Conservation (phyloP, 2,113 vertebrate genomes). For the Micromys minutus region DNA sequence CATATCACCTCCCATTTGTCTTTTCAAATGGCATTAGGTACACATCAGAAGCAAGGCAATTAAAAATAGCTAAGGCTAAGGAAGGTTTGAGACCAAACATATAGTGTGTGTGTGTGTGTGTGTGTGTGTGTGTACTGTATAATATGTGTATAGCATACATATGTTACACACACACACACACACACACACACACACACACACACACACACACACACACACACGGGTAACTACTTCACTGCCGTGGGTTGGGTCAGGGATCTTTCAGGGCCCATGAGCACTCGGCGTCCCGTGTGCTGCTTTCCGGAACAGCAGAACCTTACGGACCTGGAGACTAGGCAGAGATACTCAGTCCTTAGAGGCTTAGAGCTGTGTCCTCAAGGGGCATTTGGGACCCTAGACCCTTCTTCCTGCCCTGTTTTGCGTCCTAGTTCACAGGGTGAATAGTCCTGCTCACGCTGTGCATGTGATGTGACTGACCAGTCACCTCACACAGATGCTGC, state of each 20-base stretch:
- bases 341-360: not conserved
- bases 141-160: no score
- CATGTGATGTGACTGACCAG: not conserved
- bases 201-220: no score
- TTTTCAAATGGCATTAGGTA: slow-evolving; percentile 45
- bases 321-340: not conserved
- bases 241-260: no score
- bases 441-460: not conserved
- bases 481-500: not conserved
- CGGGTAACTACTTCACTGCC: not conserved
- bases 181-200: no score
- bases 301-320: not conserved
- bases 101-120: no score
- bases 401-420: not conserved
- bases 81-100: not conserved
- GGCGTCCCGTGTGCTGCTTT: not conserved
- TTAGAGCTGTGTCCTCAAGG: not conserved
- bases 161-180: no score
- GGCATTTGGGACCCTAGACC: not conserved
- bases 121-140: no score
- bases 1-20: not conserved
- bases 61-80: slow-evolving; percentile 43
- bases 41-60: slow-evolving; percentile 44
- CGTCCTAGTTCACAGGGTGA: no score
- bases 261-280: not conserved